Evolutionary conservation across 2,113 vertebrate species (phyloP), one percentile per base, ranked within the genome.

Genomic region (Heteronetta atricapilla): DNA sequence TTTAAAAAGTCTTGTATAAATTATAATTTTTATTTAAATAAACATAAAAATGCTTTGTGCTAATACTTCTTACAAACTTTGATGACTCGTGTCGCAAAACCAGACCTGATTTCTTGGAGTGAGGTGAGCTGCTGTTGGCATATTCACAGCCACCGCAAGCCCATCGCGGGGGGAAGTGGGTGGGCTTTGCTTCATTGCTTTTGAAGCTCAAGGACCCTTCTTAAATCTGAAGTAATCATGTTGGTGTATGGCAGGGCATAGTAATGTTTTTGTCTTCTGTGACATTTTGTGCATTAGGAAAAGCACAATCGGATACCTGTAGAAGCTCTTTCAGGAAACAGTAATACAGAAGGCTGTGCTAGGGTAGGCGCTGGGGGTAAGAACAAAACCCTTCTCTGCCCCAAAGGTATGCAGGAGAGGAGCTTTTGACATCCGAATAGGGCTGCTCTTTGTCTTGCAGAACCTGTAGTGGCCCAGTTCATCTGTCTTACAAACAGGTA

Each of bases 21-120:
- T 98, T 98, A 98, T 98, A 98, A 98, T 97, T 98, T 98, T 98
- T 98, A 98, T 98, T 98, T 98, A 98, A 98, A 98, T 97, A 98
- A 98, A 98, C 67, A 70, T 90, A 86, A 97, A 97, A 97, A 94
- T 78, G 97, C 96, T 97, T 97, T 97, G 95, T 97, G 96, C 96
- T 98, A 91, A 88, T 33, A 38, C 13, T 76, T 89, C 14, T 69
- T 80, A 63, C 22, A 69, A 20, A 56, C 28, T 88, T 89, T 21
- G 34, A 2, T 77, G 53, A 68, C 14, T 58, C 63, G 6, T 1
- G 28, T 52, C 5, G 60, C 33, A 62, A 55, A 77, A 60, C 25
- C 23, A 12, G 1, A 2, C 25, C 15, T 11, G 20, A 12, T 95
- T 80, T 48, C 46, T 83, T 86, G 63, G 16, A 50, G 60, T 0